Evolutionary conservation across 2,888 invertebrate species (phyloP).

Genomic region (Aphelenchoides bicaudatus): DNA sequence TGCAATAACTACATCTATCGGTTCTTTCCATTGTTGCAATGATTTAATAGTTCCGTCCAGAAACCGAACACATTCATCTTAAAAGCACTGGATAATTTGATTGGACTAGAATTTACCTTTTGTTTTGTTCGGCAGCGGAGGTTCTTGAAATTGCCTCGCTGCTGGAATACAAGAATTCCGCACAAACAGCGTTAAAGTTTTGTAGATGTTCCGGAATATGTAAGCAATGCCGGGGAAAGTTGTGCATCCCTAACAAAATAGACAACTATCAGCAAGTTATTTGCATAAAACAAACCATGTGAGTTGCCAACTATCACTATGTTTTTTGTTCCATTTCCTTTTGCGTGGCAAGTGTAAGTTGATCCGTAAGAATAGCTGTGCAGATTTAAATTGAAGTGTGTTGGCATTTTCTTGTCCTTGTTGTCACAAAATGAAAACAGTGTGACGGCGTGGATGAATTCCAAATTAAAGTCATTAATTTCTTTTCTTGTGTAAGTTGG

Average conservation of each 20-base stretch:
- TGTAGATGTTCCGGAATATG: not conserved
- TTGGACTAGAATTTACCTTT: not conserved
- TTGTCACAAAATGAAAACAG: slow-evolving; percentile 1
- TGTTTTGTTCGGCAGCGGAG: not conserved
- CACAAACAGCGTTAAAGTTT: slow-evolving; percentile 4
- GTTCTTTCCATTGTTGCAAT: not conserved
- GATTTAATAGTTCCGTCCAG: not conserved
- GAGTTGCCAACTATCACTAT: slow-evolving; percentile 3
- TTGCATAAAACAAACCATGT: not conserved
- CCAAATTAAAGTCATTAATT: slow-evolving; percentile 1
- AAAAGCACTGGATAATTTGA: not conserved
- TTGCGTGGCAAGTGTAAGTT: slow-evolving; percentile 2
- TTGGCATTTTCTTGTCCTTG: slow-evolving; percentile 6
- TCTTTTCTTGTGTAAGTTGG: too few species aligned
- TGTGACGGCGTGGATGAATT: not conserved
- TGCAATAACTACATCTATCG: slow-evolving; percentile 7
- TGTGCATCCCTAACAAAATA: not conserved
- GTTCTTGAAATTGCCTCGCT: slow-evolving; percentile 1
- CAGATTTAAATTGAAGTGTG: not conserved
- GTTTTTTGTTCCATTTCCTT: slow-evolving; percentile 10
- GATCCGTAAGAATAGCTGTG: not conserved
- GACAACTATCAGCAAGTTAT: not conserved
- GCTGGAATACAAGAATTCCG: slow-evolving; percentile 10
- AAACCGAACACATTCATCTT: slow-evolving; percentile 3
- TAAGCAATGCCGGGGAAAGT: not conserved